phyloP scores from a whole-genome alignment of 2,888 invertebrate species.

The Agonopterix subpropinquella region DNA sequence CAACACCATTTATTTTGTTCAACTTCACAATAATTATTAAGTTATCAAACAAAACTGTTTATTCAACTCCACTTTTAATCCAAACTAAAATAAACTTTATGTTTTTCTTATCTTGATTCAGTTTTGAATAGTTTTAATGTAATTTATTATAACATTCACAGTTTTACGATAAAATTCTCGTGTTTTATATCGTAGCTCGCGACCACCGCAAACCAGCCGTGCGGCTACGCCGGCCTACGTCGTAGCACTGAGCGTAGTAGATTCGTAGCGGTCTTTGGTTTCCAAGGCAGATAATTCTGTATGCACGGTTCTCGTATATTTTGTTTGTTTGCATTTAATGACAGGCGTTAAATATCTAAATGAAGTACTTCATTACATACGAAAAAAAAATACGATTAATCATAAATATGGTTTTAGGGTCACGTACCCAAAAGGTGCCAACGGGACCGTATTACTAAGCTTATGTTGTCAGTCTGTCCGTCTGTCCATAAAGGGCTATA shows the following conservation, averaged over 20 bases:
- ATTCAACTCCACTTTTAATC: too few species aligned
- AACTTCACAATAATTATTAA: not conserved
- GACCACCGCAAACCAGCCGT: slow-evolving; percentile 35
- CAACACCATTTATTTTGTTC: slow-evolving; percentile 5
- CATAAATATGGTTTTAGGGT: too few species aligned
- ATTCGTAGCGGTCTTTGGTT: not conserved
- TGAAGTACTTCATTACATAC: not conserved
- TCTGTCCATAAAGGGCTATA: too few species aligned
- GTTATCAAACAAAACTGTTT: not conserved
- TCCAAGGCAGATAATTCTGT: not conserved
- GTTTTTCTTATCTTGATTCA: not conserved
- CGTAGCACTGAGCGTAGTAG: slow-evolving; percentile 53
- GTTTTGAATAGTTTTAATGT: not conserved
- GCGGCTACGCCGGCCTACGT: slow-evolving; percentile 56
- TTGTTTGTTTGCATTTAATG: not conserved
- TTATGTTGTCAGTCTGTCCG: too few species aligned
- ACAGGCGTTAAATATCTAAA: too few species aligned
- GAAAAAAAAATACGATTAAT: too few species aligned
- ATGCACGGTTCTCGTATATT: not conserved
- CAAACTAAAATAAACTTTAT: not conserved
- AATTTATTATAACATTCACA: not conserved
- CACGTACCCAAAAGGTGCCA: too few species aligned
- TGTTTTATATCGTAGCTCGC: slow-evolving; percentile 33
- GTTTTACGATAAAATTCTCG: slow-evolving; percentile 19
- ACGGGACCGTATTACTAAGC: too few species aligned